Base-by-base conservation (phyloP, 2,888 invertebrate genomes). In the Resseliella maxima region DNA sequence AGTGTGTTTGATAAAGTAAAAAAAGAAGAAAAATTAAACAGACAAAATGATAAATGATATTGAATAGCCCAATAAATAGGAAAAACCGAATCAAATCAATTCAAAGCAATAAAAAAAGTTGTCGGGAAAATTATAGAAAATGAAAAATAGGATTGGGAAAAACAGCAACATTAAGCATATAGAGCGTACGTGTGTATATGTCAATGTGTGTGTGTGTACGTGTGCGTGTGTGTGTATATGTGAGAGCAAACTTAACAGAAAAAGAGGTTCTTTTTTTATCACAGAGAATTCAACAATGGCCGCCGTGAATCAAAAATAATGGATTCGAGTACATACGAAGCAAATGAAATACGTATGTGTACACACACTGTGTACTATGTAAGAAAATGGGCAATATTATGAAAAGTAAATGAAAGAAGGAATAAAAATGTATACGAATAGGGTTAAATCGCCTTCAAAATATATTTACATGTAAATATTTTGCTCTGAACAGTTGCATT, bases 251-350 rank as follows among this genome's bases (percentile, higher is more conserved):
- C n/a, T 38, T n/a, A 83, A 83, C 50, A 54, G 45, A 85, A 85
- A 85, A 50, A 85, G 45, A 54, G 50, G 21, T 85, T 85, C n/a
- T n/a, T 46, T 45, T 46, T 85, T 85, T 85, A n/a, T 85, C 18
- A 27, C 85, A 85, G 27, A 85, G 31, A 45, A 45, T 85, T 85
- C 64, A 86, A 86, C 72, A 86, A 86, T 86, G 86, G 86, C 86
- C 41, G 86, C 86, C 72, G 86, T 64, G 64, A 86, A 36, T 59
- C 54, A 86, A 86, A 86, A 86, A 83, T 83, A 83, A 83, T 83
- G 83, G 83, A 83, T 83, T 83, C 38, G 38, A 83, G 36, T 83
- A 83, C 83, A 83, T 83, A 38, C 38, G 21, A 10, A 38, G 12
- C 6, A 15, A 72, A 18, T 21, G n/a, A 6, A 59, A 59, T 59